Base-by-base conservation (phyloP, 2,888 invertebrate genomes). In the Macrophya annulata region DNA sequence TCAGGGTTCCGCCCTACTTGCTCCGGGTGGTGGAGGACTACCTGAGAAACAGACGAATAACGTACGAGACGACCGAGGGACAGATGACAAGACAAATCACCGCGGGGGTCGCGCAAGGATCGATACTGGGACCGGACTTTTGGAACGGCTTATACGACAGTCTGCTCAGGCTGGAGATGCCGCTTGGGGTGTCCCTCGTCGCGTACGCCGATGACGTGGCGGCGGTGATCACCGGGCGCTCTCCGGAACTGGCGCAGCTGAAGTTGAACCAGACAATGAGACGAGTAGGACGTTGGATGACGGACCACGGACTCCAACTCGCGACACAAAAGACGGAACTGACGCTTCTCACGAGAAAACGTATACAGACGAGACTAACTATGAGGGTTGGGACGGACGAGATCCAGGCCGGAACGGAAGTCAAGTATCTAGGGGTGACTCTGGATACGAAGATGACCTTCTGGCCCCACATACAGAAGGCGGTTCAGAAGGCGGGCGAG, bases 371-470 rank as follows among this genome's bases (percentile, higher is more conserved):
- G 12, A 68, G 0, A 0, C 77, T 68, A 62, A 17, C 17, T 3
- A 40, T 81, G 59, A 81, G 6, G 5, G 62, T 81, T 4, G 82
- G 62, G 15, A 55, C 43, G 21, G 37, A 81, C 0, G 0, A n/a
- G 15, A 37, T 59, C 31, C 9, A 21, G 0, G 10, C 37, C 12
- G n/a, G 25, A 55, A n/a, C 6, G 17, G n/a, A 9, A 9, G 59
- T 88, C 0, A 87, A 87, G 84, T 89, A 89, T 59, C 85, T 89
- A 1, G 89, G 89, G 0, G 84, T 88, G 10, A 48, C n/a, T 8
- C 45, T 89, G 0, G 89, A 88, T 68, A 45, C 59, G 1, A 15
- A 31, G 31, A 15, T 87, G 10, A 86, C 77, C 43, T 89, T 86
- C 71, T 74, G 84, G 15, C 55, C 45, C 4, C 89, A 89, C 43